phyloP scores from a whole-genome alignment of 2,888 invertebrate species.

The Apamea epomidion region DNA sequence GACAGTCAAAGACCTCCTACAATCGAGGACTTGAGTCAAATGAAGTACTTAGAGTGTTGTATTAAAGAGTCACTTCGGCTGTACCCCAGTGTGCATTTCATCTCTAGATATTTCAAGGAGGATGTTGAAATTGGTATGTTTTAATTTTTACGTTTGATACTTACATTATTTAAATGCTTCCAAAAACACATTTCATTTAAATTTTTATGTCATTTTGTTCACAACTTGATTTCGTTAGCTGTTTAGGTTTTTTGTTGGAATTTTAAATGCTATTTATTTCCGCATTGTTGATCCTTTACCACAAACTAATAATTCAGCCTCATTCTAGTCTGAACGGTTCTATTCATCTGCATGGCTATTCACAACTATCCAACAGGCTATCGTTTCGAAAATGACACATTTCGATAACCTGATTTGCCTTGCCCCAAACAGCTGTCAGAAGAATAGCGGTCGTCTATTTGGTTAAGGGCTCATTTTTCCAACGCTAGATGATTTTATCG shows the following conservation, averaged over 20 bases:
- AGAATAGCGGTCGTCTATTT: too few relatives aligned
- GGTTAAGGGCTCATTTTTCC: too few relatives aligned
- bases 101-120: slow-evolving; percentile 89
- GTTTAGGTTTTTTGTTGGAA: not conserved
- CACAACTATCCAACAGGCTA: too few relatives aligned
- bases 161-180: not conserved
- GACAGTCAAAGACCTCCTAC: slow-evolving; percentile 91
- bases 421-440: too few relatives aligned
- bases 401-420: too few relatives aligned
- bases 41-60: slow-evolving; percentile 92
- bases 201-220: too few relatives aligned
- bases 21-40: slow-evolving; percentile 88
- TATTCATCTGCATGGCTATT: too few relatives aligned
- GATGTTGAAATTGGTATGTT: slow-evolving; percentile 85
- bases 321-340: too few relatives aligned
- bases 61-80: slow-evolving; percentile 92
- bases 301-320: not conserved
- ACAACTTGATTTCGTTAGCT: not conserved
- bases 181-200: not conserved
- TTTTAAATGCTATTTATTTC: not conserved
- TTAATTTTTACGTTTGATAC: not conserved
- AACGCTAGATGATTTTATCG: too few relatives aligned
- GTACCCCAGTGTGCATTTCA: slow-evolving; percentile 92
- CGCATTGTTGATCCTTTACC: not conserved
- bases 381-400: too few relatives aligned